phyloP scores from a whole-genome alignment of 1,140 invertebrate genomes.

The Spodoptera frugiperda region DNA sequence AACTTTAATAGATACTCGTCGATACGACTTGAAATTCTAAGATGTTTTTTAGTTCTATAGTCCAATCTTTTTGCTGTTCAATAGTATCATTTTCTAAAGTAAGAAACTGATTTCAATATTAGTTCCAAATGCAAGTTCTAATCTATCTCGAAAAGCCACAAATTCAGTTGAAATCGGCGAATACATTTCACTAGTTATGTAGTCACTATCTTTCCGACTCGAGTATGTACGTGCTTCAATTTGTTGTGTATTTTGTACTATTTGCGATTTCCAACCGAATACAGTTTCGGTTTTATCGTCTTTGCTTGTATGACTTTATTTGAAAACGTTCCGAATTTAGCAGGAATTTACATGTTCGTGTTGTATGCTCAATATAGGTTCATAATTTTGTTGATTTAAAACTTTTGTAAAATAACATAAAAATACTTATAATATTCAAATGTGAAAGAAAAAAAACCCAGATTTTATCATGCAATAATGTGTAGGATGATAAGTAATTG shows the following conservation, averaged over 20 bases:
- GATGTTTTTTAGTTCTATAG: too few relatives aligned
- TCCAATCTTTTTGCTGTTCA: too few relatives aligned
- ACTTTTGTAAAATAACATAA: background rate
- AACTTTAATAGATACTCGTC: too few relatives aligned
- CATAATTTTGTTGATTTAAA: background rate
- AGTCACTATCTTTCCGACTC: conserved; percentile 16
- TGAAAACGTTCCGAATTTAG: conserved; percentile 13
- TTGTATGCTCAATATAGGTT: too few relatives aligned
- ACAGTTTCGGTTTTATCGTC: conserved; percentile 9
- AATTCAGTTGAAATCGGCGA: background rate
- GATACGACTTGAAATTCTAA: too few relatives aligned
- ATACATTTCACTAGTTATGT: conserved; percentile 25
- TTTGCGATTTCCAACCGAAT: conserved; percentile 28
- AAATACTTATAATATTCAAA: too few relatives aligned
- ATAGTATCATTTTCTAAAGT: too few relatives aligned
- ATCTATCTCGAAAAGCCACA: background rate
- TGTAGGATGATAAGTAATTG: too few relatives aligned
- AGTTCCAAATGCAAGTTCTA: too few relatives aligned
- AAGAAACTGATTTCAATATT: too few relatives aligned
- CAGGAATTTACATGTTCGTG: conserved; percentile 16
- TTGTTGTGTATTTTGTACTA: conserved; percentile 28
- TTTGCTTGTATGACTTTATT: conserved; percentile 8
- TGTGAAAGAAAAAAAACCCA: too few relatives aligned
- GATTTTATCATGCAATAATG: too few relatives aligned
- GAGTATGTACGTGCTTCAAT: conserved; percentile 25